Conservation (phyloP, 2,113 vertebrate species). For the Callocephalon fimbriatum region DNA sequence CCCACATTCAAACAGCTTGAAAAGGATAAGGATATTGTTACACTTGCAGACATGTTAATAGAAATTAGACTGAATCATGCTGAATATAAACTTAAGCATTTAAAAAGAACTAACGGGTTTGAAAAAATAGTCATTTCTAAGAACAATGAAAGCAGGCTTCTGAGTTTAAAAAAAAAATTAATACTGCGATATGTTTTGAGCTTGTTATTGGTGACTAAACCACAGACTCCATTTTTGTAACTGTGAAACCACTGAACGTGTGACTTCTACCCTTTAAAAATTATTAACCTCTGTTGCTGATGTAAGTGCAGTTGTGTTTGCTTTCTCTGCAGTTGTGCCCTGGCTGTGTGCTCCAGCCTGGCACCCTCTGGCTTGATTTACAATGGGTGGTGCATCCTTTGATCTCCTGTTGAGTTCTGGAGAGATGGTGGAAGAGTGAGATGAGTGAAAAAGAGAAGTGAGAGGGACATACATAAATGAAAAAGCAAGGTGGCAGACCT, state of each 20-base stretch:
- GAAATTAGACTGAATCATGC: not conserved
- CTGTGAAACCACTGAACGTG: not conserved
- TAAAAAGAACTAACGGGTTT: not conserved
- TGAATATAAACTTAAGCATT: conserved; percentile 15
- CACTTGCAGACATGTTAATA: conserved; percentile 17
- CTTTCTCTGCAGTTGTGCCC: not conserved
- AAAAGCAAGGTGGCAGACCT: conserved; percentile 41
- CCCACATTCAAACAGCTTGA: conserved; percentile 28
- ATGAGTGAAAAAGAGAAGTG: conserved; percentile 50
- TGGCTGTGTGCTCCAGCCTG: conserved; percentile 23
- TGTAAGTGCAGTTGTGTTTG: not conserved
- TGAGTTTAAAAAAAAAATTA: not conserved
- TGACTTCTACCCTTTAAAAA: not conserved
- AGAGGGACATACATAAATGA: conserved; percentile 29
- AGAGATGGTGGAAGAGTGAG: conserved; percentile 52
- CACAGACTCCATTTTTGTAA: not conserved
- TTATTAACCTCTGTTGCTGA: not conserved
- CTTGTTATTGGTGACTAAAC: not conserved
- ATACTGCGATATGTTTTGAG: not conserved
- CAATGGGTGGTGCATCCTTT: conserved; percentile 56
- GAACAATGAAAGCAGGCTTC: not conserved
- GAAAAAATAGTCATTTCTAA: not conserved
- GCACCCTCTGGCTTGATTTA: conserved; percentile 55
- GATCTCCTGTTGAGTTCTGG: conserved; percentile 65
- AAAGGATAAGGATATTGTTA: conserved; percentile 41